Base-by-base conservation (phyloP, 2,888 invertebrate genomes). In the Thera britannica region DNA sequence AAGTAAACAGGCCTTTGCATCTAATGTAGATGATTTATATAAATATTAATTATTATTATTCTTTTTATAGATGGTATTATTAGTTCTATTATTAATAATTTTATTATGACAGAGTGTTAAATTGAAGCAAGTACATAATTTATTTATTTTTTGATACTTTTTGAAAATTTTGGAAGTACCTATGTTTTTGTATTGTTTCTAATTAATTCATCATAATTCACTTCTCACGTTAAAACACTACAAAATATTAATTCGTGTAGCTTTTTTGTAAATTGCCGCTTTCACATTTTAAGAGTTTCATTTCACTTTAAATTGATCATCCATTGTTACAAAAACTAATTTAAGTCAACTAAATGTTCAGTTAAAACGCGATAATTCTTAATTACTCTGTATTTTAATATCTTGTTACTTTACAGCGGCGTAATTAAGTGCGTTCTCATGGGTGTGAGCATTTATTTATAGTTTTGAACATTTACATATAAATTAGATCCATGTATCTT, bases 391-490 rank as follows among this genome's bases (percentile, higher is more conserved):
- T 72, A 68, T 62, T 67, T 60, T 67, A 72, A 64, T 70, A 70
- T 65, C 63, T 66, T 68, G 69, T 74, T 74, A 65, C 68, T 61
- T 23, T 11, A 34, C 76, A 48, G 76, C 71, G 63, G 64, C 79
- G 80, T 78, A 80, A 84, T 84, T 83, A 81, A 79, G 74, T 70
- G 71, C 65, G 74, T 81, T 83, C 81, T 76, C 83, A 80, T 76
- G 74, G 71, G 67, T 68, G 58, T 63, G 67, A 75, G 65, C 72
- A 67, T 67, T 71, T 72, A 76, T 77, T 79, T 77, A 77, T 77
- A 77, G 75, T 78, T 77, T 74, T 79, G 79, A 77, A 60, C 70
- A 72, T 79, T 79, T 72, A 76, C 74, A 78, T 78, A 74, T 73
- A 72, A 78, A 79, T 76, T 73, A 66, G 48, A 38, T 55, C 44